phyloP scores from a whole-genome alignment of 2,797 vertebrate genomes.

The Vireo griseus region DNA sequence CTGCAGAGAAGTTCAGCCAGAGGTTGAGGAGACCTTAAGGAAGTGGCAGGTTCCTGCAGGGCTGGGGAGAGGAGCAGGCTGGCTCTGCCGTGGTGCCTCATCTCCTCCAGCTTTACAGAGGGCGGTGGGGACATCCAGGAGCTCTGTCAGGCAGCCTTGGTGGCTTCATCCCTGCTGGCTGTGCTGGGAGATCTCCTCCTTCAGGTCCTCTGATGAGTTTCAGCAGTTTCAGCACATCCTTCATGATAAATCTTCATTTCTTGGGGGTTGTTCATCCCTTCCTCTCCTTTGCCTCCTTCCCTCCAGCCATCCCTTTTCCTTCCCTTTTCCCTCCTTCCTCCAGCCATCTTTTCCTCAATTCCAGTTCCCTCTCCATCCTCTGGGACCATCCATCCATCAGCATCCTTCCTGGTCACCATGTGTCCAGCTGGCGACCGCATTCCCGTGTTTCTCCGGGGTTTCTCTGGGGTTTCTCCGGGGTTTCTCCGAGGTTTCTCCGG shows the following conservation, averaged over 20 bases:
- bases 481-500: too few species aligned
- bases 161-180: background rate
- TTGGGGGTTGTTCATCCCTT: background rate
- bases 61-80: background rate
- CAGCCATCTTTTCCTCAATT: background rate
- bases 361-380: background rate
- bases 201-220: background rate
- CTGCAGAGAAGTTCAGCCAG: conserved; percentile 35
- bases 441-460: rapidly evolving
- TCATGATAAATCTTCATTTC: rapidly evolving
- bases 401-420: background rate
- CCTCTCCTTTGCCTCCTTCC: background rate
- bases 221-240: background rate
- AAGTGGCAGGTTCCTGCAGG: background rate
- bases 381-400: background rate
- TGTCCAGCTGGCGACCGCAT: rapidly evolving
- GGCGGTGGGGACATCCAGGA: background rate
- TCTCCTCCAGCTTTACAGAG: background rate
- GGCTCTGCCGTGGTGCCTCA: rapidly evolving
- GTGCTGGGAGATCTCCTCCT: background rate
- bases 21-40: conserved; percentile 9
- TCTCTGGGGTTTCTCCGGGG: too few species aligned
- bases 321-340: background rate
- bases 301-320: background rate
- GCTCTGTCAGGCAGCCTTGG: rapidly evolving